Evolutionary conservation across 2,888 invertebrate species (phyloP), one percentile per base, ranked within the genome.

Genomic region (Nephrotoma appendiculata): DNA sequence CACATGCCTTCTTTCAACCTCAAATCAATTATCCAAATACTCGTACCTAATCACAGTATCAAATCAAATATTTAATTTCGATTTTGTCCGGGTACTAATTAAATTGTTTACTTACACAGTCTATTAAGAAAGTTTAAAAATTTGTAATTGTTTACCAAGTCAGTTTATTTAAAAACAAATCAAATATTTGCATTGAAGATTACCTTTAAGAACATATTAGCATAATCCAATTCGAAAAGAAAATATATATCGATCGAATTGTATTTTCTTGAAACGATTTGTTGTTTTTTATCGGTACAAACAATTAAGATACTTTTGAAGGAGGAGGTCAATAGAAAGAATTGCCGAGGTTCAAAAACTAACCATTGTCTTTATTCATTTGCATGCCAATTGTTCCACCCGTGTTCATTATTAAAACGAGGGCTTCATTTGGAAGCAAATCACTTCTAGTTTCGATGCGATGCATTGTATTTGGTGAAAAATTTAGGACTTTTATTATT

Each of bases 361-460:
- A 92, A 96, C 98, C 96, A 91, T 96, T 95, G 87, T 94, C 92
- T n/a, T 93, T 92, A 89, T 96, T 96, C 88, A 95, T 93, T 89
- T 96, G 93, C 99, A 99, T 99, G 84, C 99, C 99, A 90, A 99
- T 98, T 0, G 99, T 99, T 3, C 99, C 99, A 0, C 99, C 99
- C 0, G 98, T 98, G 90, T 98, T 99, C 42, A 99, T 92, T 52
- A 98, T 98, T 87, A 98, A 92, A 0, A 98, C 96, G 86, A 19
- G 19, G 19, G 19, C 19, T 19, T n/a, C 19, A 19, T 0, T 0
- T 19, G 19, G 19, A 19, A 19, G 19, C 19, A 19, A 19, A 19
- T 19, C 19, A 19, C 19, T 0, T 19, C 19, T 19, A 19, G 19
- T 19, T 19, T 19, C 19, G 19, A 19, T 19, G 19, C 1, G 19